Evolutionary conservation across 2,797 vertebrate genomes (phyloP).

Genomic region (Luscinia megarhynchos): DNA sequence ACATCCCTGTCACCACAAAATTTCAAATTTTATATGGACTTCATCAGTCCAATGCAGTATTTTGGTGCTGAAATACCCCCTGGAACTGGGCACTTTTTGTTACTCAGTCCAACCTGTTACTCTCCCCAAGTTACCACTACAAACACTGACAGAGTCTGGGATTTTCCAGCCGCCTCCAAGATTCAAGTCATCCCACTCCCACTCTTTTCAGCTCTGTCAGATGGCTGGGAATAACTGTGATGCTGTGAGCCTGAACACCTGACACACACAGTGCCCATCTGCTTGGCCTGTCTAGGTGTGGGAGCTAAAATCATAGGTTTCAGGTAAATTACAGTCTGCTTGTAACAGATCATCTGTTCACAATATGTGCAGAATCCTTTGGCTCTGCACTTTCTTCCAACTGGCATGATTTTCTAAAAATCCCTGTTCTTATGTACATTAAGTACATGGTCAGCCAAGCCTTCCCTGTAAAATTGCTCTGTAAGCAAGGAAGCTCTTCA

Average conservation of each 20-base stretch:
- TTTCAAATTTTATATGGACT: background rate
- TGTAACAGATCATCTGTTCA: background rate
- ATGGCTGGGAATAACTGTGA: background rate
- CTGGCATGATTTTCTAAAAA: background rate
- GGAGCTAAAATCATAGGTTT: background rate
- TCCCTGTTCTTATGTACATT: background rate
- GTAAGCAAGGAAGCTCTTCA: background rate
- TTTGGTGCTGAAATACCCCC: background rate
- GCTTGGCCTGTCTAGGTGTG: background rate
- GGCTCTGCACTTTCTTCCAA: background rate
- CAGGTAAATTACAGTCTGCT: background rate
- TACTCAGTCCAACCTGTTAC: background rate
- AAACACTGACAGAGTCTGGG: background rate
- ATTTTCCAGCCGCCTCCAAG: background rate
- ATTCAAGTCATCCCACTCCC: background rate
- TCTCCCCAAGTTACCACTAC: background rate
- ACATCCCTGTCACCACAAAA: background rate
- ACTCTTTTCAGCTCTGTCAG: background rate
- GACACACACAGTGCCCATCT: accelerated
- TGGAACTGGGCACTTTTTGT: background rate
- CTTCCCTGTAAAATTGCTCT: background rate
- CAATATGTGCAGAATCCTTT: background rate
- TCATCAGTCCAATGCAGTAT: background rate
- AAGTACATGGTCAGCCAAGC: background rate
- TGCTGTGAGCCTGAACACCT: background rate